Base-by-base conservation (phyloP, 2,797 vertebrate genomes). In the Myiotriccus ornatus region DNA sequence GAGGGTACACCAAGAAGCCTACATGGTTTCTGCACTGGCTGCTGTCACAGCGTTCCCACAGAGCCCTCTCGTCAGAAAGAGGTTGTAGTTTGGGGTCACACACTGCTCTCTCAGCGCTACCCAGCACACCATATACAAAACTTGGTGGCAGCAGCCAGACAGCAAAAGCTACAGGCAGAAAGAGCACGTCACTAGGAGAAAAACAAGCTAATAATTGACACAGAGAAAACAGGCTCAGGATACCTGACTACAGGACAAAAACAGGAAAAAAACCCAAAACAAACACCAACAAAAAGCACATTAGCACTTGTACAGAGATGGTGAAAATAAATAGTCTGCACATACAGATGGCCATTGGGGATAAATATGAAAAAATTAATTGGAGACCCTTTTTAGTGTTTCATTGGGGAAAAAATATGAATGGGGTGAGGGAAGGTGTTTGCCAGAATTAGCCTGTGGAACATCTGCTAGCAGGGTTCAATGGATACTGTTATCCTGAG, bases 281-380 rank as follows among this genome's bases (percentile, higher is more conserved):
- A 50, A 50, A 50, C 49, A 30, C 55, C 79, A 63, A 47, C 10
- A 62, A 55, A n/a, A 49, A 9, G 2, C 13, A 6, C 20, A 65
- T 62, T 57, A 90, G 41, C 53, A 70, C 71, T 91, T 83, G 41
- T 53, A 79, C 50, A 65, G 39, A 94, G 57, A 78, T 16, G 28
- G 30, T n/a, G n/a, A 75, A 93, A 96, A 94, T 30, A 94, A 92
- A 94, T 43, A 78, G n/a, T 57, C 55, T 79, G n/a, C 17, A 57
- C 65, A 74, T 69, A 78, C 47, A 84, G 32, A 34, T 90, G 47
- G 14, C 25, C 50, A 69, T 3, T 71, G 25, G 9, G 50, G 14
- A 79, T 70, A 57, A 86, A 84, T 63, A 79, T 22, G 63, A 88
- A 74, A 79, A 93, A 95, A 73, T 18, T 0, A 93, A 64, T 1